Percentiles rank a stretch among this genome's conserved stretches.
Conservation (phyloP, 2,797 vertebrate genomes). For the Acropternis orthonyx region DNA sequence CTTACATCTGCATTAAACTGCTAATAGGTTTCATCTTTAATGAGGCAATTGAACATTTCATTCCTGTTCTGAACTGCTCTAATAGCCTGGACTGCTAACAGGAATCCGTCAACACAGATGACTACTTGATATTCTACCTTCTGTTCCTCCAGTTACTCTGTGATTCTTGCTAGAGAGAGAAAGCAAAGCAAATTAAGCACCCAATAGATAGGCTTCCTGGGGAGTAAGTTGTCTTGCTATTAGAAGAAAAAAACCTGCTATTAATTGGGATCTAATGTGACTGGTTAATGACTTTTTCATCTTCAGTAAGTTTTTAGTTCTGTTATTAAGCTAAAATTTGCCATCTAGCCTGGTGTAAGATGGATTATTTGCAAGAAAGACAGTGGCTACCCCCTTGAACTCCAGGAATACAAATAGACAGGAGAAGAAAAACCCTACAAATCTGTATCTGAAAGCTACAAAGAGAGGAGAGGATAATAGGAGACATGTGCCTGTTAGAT, state of each 20-base stretch:
- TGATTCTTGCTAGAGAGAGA: neutral
- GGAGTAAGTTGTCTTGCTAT: neutral
- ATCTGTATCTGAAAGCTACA: neutral
- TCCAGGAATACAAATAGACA: neutral
- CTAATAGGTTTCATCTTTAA: slow-evolving; percentile 41
- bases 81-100: neutral
- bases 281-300: neutral
- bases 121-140: neutral
- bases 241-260: neutral
- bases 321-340: neutral
- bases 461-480: neutral
- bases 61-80: slow-evolving; percentile 16
- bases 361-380: neutral
- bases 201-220: neutral
- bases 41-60: neutral
- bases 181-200: neutral
- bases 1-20: slow-evolving; percentile 38
- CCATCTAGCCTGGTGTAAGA: neutral
- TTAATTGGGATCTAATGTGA: neutral
- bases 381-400: neutral
- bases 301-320: neutral
- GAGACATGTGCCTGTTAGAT: neutral
- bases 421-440: neutral
- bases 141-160: neutral
- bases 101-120: neutral